Evolutionary conservation across 2,797 vertebrate genomes (phyloP).

Genomic region (Urosaurus nigricauda): DNA sequence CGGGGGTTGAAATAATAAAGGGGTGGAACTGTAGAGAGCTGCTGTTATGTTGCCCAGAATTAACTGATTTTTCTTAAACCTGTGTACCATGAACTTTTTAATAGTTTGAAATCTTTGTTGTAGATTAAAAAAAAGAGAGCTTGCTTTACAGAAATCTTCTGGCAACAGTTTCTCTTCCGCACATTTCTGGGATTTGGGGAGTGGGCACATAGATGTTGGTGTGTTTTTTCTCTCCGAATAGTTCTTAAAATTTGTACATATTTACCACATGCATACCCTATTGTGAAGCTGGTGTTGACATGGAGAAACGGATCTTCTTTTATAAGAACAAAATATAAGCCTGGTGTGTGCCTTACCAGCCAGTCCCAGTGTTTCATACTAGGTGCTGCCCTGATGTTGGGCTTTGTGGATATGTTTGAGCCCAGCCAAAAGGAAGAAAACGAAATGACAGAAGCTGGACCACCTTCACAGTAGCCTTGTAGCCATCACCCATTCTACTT

Average conservation of each 20-base stretch:
- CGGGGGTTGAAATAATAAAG: constrained; percentile 7
- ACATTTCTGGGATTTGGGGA: background rate
- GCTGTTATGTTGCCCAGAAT: constrained; percentile 4
- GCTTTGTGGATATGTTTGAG: background rate
- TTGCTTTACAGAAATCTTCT: constrained; percentile 16
- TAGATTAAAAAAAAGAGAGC: background rate
- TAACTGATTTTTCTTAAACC: constrained; percentile 21
- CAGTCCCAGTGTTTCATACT: no score
- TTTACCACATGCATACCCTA: background rate
- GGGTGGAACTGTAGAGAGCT: background rate
- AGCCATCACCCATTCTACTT: background rate
- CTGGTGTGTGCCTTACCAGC: background rate
- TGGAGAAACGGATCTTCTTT: background rate
- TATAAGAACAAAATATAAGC: background rate
- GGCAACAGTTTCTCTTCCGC: background rate
- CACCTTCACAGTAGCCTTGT: background rate
- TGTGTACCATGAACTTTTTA: constrained; percentile 18
- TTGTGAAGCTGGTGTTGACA: background rate
- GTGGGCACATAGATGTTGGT: background rate
- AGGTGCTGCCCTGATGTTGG: background rate
- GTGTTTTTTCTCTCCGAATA: background rate
- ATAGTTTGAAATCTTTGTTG: background rate
- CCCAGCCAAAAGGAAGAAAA: background rate
- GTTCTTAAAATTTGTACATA: background rate
- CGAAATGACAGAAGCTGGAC: background rate